Percentiles rank a stretch among this genome's conserved stretches.
Conservation (phyloP, 2,888 invertebrate genomes). For the Tholera decimalis region DNA sequence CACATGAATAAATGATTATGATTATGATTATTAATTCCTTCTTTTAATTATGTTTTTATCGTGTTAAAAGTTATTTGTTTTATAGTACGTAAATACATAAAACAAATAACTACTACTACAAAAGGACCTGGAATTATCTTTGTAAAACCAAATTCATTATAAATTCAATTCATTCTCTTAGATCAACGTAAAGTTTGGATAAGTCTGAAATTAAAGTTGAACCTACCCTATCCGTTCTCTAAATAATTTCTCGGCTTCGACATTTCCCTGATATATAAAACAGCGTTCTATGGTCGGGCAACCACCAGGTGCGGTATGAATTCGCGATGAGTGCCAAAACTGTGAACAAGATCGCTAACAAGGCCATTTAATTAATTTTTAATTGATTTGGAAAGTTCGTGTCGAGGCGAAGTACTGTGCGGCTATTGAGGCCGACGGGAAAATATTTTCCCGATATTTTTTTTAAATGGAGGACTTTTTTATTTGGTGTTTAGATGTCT, state of each 20-base stretch:
- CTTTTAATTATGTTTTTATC: too few relatives aligned
- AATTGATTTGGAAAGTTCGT: constrained; percentile 79
- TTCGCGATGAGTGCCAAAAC: constrained; percentile 67
- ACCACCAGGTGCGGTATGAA: constrained; percentile 66
- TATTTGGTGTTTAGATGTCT: not conserved
- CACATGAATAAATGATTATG: too few relatives aligned
- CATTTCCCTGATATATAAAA: constrained; percentile 49
- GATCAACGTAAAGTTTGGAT: constrained; percentile 20
- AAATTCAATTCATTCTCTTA: too few relatives aligned
- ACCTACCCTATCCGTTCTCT: constrained; percentile 15
- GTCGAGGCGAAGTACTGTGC: constrained; percentile 47
- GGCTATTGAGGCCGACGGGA: constrained; percentile 44
- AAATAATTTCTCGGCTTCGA: constrained; percentile 21
- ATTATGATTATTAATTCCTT: too few relatives aligned
- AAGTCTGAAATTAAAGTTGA: constrained; percentile 42
- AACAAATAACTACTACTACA: too few relatives aligned
- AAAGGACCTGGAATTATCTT: too few relatives aligned
- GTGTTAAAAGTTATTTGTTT: too few relatives aligned
- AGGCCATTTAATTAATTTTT: constrained; percentile 82
- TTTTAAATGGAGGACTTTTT: not conserved
- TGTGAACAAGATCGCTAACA: constrained; percentile 69
- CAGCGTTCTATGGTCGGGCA: not conserved
- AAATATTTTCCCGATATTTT: constrained; percentile 14
- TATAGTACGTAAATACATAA: too few relatives aligned
- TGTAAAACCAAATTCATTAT: too few relatives aligned